Base-by-base conservation (phyloP, 37 sponge, comb jelly and placozoan genomes). In the Aplysina aerophoba region DNA sequence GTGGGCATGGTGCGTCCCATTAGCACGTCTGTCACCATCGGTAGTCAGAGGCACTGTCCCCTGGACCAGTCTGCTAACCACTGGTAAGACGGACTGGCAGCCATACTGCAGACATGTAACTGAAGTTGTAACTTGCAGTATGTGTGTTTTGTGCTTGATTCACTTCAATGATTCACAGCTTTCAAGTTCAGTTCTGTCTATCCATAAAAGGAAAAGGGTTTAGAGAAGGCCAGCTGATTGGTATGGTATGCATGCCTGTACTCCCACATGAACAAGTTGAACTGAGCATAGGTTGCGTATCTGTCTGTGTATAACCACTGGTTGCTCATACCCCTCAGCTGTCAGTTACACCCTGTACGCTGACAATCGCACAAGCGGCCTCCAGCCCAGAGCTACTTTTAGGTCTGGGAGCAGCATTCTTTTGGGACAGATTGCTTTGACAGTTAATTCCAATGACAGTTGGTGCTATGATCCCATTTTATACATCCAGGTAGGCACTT, bases 341-440 rank as follows among this genome's bases (percentile, higher is more conserved):
- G 20, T 75, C 25, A 41, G 22, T 41, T 75, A 75, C 11, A 75
- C 53, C n/a, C 25, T 75, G 33, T 75, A 75, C 41, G 78, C 78
- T 41, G 78, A 75, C 53, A 30, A 41, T 1, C 44, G 78, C 17
- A 30, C 17, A 1, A 75, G 54, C 41, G 78, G 78, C 2, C n/a
- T 75, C 15, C 78, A 75, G 25, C 44, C 78, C 37, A 75, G 78
- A 41, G 78, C 78, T n/a, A 30, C 8, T 31, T 75, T 75, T 40
- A 44, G 28, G 4, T 28, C 27, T 62, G 28, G 24, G 11, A 27
- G 64, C 11, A 11, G 11, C 8, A 8, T 44, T 8, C 3, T 44
- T 8, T 44, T 8, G 8, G 50, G 50, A 44, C 50, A 44, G 50
- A 44, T 8, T 8, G 3, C 50, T 11, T 8, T 44, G 50, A 3